Conservation (phyloP, 1,140 invertebrate genomes). For the Drosophila nannoptera region DNA sequence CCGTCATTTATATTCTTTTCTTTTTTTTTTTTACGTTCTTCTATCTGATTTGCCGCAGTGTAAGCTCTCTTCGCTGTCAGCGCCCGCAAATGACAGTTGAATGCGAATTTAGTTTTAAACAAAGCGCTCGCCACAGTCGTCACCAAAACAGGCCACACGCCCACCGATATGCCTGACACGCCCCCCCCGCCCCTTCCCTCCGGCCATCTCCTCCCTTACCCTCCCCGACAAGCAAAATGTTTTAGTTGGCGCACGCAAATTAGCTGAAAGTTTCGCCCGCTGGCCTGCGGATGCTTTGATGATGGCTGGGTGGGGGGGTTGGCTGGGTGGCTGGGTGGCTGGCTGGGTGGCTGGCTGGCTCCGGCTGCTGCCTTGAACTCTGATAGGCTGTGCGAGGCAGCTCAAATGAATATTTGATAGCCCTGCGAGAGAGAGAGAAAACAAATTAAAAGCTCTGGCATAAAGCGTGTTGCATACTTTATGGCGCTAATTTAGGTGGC, state of each 20-base stretch:
- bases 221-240: slow-evolving; percentile 59
- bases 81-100: slow-evolving; percentile 69
- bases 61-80: slow-evolving; percentile 24
- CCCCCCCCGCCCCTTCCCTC: neutral
- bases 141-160: slow-evolving; percentile 17
- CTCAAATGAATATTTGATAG: slow-evolving; percentile 74
- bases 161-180: neutral
- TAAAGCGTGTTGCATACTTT: slow-evolving; percentile 75
- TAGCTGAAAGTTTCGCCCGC: slow-evolving; percentile 63
- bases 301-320: neutral
- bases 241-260: slow-evolving; percentile 70
- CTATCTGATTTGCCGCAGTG: neutral
- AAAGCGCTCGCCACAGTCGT: slow-evolving; percentile 33
- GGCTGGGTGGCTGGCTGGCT: neutral
- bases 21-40: too few species aligned
- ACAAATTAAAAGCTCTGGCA: slow-evolving; percentile 66
- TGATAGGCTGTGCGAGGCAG: slow-evolving; percentile 36
- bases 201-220: neutral
- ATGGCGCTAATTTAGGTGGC: slow-evolving; percentile 70
- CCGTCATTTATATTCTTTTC: too few species aligned
- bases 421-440: slow-evolving; percentile 44
- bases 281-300: slow-evolving; percentile 8
- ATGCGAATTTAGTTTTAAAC: slow-evolving; percentile 64
- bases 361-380: slow-evolving; percentile 41
- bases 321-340: neutral